Evolutionary conservation across 2,888 invertebrate genomes (phyloP), one percentile per base, ranked within the genome.

Genomic region (Agonopterix heracliana): DNA sequence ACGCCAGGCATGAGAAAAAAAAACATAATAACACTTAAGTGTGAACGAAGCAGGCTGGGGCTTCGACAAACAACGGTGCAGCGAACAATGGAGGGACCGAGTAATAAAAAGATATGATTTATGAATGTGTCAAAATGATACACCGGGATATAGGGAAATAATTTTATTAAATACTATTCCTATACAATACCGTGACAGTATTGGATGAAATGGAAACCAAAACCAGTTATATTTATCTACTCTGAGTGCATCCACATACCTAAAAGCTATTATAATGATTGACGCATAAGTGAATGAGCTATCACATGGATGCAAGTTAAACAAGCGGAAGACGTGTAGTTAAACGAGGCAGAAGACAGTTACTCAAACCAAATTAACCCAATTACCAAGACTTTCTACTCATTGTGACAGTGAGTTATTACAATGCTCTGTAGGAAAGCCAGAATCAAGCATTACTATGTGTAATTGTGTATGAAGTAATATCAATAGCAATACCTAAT

Each of bases 61-160:
- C 59, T 61, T 63, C 58, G 64, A 73, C 73, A 77, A 79, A 77
- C 71, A 75, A 66, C 61, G 54, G 56, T 55, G 60, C 57, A 54
- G 61, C 68, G 67, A 74, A 80, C 74, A 78, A 75, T 71, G 67
- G 82, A 26, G 26, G 74, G 73, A 60, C 60, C 54, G 50, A 55
- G 61, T 61, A 64, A 83, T 81, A 78, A 84, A 84, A 81, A 77
- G 73, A 67, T 65, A 81, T 82, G 81, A 87, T 86, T 80, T 85
- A 85, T 83, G 56, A 64, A 63, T 56, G 63, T 76, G 79, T 80
- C 77, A 72, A 64, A 71, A 64, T 68, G 65, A 71, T 69, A 65
- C 61, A 61, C 64, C 57, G 55, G 55, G 54, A 56, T 67, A 60
- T 64, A 58, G 52, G 53, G 59, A 62, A 62, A 55, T 50, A 51